Evolutionary conservation across 2,113 vertebrate species (phyloP), one percentile per base, ranked within the genome.

Genomic region (Paralichthys olivaceus): DNA sequence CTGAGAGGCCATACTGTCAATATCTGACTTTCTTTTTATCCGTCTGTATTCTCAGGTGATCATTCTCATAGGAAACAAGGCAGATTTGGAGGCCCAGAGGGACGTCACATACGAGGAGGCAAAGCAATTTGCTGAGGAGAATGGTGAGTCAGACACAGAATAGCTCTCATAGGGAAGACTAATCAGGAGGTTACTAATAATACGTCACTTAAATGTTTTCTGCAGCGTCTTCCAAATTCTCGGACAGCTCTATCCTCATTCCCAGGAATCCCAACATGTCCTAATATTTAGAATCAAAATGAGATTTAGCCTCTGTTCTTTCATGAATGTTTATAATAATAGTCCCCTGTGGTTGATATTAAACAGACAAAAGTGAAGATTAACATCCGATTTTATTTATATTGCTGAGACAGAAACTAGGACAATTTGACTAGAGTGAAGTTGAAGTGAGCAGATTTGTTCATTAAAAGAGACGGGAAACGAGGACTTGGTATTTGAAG

Each of bases 11-110:
- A 5, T 15, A 9, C 14, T 54, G 22, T 63, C 60, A 22, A 8
- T 3, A 4, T 65, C 75, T 71, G 57, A 80, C 37, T 12, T 19
- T n/a, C 29, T 34, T n/a, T 34, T 40, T 5, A 32, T 69, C 20
- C 34, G 47, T 60, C 5, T 79, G 13, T 70, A 2, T 64, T 37
- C 32, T 67, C 90, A 99, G 98, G 98, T 99, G 92, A 99, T 99
- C 93, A 99, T 99, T 92, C 97, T 99, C 91, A 99, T 99, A 95
- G 98, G 98, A 93, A 99, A 99, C 89, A 99, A 99, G 95, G 98
- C 98, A 15, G 98, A 99, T 85, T 91, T 99, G 92, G 98, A 99
- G 91, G 97, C 97, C 78, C 98, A 99, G 95, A 94, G 98, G 81
- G 98, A 99, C 82, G 97, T 99, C 80, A 99, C 97, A 19, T 99